These are phyloP conservation scores for Elephas maximus DNA, from an alignment of 2,113 vertebrate species.

Conservation along the genomic window DNA sequence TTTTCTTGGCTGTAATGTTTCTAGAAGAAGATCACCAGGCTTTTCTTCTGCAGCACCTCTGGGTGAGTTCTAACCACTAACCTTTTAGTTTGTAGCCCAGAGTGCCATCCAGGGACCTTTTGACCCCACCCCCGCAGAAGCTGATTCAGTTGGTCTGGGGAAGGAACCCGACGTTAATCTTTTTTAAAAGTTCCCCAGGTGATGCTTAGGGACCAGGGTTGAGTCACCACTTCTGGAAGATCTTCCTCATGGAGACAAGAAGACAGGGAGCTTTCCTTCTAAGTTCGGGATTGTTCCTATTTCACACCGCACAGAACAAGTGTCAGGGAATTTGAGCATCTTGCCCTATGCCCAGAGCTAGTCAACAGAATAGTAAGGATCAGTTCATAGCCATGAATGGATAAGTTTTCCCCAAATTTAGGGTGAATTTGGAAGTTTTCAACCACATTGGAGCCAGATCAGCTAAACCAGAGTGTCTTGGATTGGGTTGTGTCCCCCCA, in stretches of 20 bases:
- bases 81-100: neutral
- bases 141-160: neutral
- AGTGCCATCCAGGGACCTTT: neutral
- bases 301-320: neutral
- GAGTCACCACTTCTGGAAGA: neutral
- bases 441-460: neutral
- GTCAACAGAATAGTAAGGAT: neutral
- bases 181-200: neutral
- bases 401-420: neutral
- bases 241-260: neutral
- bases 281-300: neutral
- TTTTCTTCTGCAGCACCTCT: neutral
- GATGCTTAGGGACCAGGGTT: neutral
- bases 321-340: neutral
- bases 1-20: neutral
- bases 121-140: neutral
- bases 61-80: neutral
- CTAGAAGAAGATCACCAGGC: neutral
- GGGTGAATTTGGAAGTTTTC: neutral
- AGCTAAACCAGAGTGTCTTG: neutral
- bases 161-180: neutral
- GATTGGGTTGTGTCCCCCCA: too few species aligned
- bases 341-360: neutral
- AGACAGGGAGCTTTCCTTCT: neutral
- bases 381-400: neutral